Conservation (phyloP, 2,797 vertebrate species). For the Myoxocephalus aenaeus region DNA sequence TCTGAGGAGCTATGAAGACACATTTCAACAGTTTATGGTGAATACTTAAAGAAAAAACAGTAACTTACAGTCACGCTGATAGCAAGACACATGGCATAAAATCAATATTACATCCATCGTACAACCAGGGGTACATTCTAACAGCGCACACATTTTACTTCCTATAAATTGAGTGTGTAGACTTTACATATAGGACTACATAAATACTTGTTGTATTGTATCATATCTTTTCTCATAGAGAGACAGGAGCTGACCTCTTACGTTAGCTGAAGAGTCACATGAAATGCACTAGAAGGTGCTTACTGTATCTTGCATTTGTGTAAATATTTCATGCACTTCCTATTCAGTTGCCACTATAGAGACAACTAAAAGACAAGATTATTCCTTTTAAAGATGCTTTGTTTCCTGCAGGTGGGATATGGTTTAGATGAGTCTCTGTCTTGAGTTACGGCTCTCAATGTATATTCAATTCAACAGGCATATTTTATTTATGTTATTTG, state of each 20-base stretch:
- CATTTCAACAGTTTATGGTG: conserved; percentile 3
- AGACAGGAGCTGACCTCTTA: not conserved
- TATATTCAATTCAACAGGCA: conserved; percentile 14
- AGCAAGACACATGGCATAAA: conserved; percentile 14
- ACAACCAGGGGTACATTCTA: not conserved
- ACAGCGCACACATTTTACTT: not conserved
- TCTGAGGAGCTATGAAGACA: conserved; percentile 11
- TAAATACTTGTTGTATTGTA: not conserved
- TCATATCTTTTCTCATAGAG: not conserved
- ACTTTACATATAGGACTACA: not conserved
- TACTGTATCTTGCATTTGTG: not conserved
- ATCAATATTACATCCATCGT: conserved; percentile 18
- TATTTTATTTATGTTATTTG: conserved; percentile 7
- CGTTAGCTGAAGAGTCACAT: not conserved
- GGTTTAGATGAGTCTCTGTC: conserved; percentile 43
- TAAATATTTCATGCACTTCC: not conserved
- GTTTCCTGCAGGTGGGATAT: conserved; percentile 6
- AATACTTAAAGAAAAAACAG: conserved; percentile 8
- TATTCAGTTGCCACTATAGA: not conserved
- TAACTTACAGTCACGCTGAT: not conserved
- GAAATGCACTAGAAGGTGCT: not conserved
- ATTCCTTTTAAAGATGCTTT: conserved; percentile 25
- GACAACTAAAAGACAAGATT: conserved; percentile 28
- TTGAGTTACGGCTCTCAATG: conserved; percentile 4
- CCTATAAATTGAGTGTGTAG: not conserved